phyloP scores from a whole-genome alignment of 2,888 invertebrate species.

The Cantharis rustica region DNA sequence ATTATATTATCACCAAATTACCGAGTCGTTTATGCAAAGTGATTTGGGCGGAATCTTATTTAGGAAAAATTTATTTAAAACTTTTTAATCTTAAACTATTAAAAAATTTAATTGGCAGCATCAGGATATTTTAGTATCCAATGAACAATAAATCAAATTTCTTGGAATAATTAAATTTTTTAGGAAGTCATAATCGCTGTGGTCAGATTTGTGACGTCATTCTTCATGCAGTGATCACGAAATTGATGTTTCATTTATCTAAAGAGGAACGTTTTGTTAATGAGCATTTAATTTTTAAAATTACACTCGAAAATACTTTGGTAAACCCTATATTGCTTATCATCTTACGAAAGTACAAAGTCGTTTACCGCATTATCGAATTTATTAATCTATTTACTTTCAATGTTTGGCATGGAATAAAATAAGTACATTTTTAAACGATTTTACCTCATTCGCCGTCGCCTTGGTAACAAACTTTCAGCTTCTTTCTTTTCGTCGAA shows the following conservation, averaged over 20 bases:
- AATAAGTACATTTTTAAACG: background rate
- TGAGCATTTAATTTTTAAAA: too few species aligned
- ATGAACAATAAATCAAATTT: background rate
- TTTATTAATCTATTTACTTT: background rate
- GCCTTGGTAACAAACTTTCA: background rate
- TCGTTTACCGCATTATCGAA: background rate
- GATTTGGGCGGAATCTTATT: background rate
- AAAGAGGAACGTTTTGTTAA: too few species aligned
- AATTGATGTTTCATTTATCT: background rate
- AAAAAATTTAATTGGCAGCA: background rate
- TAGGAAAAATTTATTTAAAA: background rate
- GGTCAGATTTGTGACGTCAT: background rate
- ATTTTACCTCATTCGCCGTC: background rate
- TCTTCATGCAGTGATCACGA: background rate
- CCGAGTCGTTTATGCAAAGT: background rate
- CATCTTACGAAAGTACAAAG: background rate
- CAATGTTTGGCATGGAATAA: background rate
- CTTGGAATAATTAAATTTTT: background rate
- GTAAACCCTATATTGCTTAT: background rate
- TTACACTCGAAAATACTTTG: too few species aligned
- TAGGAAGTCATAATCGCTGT: background rate
- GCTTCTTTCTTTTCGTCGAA: too few species aligned
- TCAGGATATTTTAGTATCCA: background rate
- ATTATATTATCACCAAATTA: background rate
- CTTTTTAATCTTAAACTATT: background rate